Evolutionary conservation across 2,113 vertebrate genomes (phyloP).

Genomic region (Malurus elegans): DNA sequence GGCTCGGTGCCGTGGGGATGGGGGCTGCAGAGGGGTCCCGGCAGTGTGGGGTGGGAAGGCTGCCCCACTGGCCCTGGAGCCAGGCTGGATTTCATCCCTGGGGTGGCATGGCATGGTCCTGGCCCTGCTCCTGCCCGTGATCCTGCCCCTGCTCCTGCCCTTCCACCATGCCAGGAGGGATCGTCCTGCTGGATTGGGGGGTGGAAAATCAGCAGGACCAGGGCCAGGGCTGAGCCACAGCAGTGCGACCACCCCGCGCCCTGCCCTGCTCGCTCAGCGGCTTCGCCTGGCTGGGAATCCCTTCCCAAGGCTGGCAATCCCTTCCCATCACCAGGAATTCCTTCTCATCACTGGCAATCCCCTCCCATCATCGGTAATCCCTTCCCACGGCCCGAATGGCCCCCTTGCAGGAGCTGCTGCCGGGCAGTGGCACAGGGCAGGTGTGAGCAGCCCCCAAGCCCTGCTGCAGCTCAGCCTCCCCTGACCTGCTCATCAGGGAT

Average conservation of each 20-base stretch:
- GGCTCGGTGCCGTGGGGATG: fast-evolving
- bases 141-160: neutral
- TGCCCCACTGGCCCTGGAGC: fast-evolving
- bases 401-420: neutral
- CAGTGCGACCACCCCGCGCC: neutral
- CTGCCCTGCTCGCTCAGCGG: neutral
- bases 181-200: neutral
- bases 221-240: neutral
- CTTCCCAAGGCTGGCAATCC: neutral
- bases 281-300: neutral
- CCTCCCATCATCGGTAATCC: neutral
- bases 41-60: no score
- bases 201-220: neutral
- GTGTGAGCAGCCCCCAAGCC: neutral
- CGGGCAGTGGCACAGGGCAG: neutral
- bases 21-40: fast-evolving
- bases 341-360: neutral
- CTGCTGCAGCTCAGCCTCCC: neutral
- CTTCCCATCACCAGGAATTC: neutral
- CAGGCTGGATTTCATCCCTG: neutral
- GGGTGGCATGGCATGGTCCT: fast-evolving
- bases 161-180: neutral
- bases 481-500: neutral
- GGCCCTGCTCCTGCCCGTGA: no score
- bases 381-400: neutral